Percentiles rank a stretch among this genome's conserved stretches.
Conservation (phyloP, 2,888 invertebrate genomes). For the Tachystola acroxantha region DNA sequence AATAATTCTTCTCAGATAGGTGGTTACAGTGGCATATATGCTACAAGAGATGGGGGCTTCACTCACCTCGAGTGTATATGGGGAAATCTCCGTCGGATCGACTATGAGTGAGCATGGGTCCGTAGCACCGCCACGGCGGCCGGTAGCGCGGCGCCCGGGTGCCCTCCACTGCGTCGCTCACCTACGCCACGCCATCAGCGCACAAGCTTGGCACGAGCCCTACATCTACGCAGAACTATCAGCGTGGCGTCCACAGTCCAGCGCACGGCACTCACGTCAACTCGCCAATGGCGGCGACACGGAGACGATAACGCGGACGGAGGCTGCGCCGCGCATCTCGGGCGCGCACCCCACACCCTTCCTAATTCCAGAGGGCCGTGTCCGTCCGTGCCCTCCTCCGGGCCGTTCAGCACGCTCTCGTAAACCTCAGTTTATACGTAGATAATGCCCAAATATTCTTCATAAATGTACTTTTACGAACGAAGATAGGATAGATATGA, state of each 20-base stretch:
- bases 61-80: conserved; percentile 87
- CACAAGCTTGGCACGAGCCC: conserved; percentile 50
- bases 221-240: conserved; percentile 36
- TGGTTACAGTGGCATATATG: no score
- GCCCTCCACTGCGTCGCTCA: conserved; percentile 73
- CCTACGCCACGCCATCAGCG: conserved; percentile 60
- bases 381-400: conserved; percentile 24
- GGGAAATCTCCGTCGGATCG: conserved; percentile 92
- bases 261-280: conserved; percentile 46
- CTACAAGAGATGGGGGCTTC: conserved; percentile 16
- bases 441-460: no score
- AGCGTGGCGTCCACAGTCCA: conserved; percentile 51
- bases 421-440: no score
- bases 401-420: conserved; percentile 12
- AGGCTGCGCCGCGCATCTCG: conserved; percentile 73
- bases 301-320: conserved; percentile 45
- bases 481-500: no score
- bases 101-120: conserved; percentile 89
- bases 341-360: conserved; percentile 65
- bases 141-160: conserved; percentile 69
- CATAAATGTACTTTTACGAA: no score
- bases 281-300: conserved; percentile 64
- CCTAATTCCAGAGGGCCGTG: conserved; percentile 29
- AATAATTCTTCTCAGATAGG: no score
- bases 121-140: conserved; percentile 80